A percentile compares a stretch with the other conserved stretches of the same genome.
These are phyloP conservation scores for Camelus bactrianus DNA, from an alignment of 2,113 vertebrate species.

Conservation along the genomic window DNA sequence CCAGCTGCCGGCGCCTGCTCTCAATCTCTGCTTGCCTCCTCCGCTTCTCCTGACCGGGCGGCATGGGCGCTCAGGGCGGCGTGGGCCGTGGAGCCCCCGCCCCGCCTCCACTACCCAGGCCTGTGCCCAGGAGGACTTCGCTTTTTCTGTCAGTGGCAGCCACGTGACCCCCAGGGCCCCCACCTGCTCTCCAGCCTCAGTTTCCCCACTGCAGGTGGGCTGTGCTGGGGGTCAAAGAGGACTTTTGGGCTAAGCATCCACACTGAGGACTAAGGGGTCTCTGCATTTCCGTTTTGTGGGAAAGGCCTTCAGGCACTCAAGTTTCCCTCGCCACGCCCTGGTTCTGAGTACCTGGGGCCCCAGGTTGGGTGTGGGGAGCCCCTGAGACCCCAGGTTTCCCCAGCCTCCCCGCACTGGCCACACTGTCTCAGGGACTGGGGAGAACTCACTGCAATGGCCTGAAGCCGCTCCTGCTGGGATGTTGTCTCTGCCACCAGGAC, in stretches of 20 bases:
- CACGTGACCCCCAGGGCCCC: too few species aligned
- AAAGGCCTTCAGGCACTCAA: neutral
- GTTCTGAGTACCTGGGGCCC: neutral
- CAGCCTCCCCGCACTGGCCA: accelerated
- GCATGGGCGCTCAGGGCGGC: neutral
- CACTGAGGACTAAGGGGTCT: neutral
- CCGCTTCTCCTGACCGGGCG: constrained; percentile 91
- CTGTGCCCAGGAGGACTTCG: accelerated
- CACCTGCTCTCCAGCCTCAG: too few species aligned
- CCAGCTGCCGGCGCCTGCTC: constrained; percentile 93
- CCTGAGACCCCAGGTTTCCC: neutral
- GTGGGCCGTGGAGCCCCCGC: accelerated
- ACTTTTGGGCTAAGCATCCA: neutral
- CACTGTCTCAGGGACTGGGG: accelerated
- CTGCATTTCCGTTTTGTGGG: too few species aligned
- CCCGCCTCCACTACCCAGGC: too few species aligned
- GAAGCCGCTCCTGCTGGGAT: constrained; percentile 88
- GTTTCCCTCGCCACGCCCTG: neutral
- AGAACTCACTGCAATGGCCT: constrained; percentile 89
- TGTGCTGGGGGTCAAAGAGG: neutral
- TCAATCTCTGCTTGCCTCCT: constrained; percentile 93
- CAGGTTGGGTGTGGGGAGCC: too few species aligned
- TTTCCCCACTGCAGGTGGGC: neutral
- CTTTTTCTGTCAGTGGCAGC: neutral
- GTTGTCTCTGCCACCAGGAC: constrained; percentile 81